These are phyloP conservation scores for Betta splendens DNA, from an alignment of 2,797 vertebrate species.

Conservation along the genomic window DNA sequence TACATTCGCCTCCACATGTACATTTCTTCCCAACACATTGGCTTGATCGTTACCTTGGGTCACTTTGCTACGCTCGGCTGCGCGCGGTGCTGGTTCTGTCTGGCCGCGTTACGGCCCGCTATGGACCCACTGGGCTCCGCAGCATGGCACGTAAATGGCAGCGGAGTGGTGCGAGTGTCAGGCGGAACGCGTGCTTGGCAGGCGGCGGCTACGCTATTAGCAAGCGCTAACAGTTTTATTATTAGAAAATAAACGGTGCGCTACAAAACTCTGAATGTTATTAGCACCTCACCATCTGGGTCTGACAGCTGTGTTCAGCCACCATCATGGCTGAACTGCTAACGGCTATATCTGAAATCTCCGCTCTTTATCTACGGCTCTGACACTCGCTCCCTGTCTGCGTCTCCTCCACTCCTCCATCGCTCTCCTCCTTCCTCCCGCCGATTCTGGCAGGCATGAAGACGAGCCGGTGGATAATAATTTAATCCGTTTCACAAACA, in stretches of 20 bases:
- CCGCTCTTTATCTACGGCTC: constrained; percentile 61
- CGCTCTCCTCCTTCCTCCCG: constrained; percentile 29
- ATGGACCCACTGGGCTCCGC: constrained; percentile 48
- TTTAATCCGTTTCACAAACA: constrained; percentile 22
- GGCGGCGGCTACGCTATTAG: constrained; percentile 75
- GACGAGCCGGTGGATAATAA: constrained; percentile 35
- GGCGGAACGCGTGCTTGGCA: constrained; percentile 73
- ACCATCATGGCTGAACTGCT: constrained; percentile 71
- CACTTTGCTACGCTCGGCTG: constrained; percentile 50
- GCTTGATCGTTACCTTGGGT: constrained; percentile 37
- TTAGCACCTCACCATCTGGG: constrained; percentile 80
- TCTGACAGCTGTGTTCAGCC: constrained; percentile 79
- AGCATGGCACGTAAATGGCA: constrained; percentile 66
- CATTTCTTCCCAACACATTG: constrained; percentile 29
- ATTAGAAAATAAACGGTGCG: constrained; percentile 81
- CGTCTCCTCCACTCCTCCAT: constrained; percentile 30
- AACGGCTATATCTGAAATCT: constrained; percentile 71
- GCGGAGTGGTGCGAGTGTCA: constrained; percentile 62
- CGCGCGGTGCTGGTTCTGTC: constrained; percentile 37
- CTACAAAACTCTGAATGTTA: constrained; percentile 80
- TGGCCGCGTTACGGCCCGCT: constrained; percentile 40
- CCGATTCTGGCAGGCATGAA: constrained; percentile 43
- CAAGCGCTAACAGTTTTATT: constrained; percentile 83
- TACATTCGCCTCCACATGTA: constrained; percentile 8
- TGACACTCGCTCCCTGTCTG: constrained; percentile 34